Base-by-base conservation (phyloP, 2,888 invertebrate species). In the Cyaniris semiargus region DNA sequence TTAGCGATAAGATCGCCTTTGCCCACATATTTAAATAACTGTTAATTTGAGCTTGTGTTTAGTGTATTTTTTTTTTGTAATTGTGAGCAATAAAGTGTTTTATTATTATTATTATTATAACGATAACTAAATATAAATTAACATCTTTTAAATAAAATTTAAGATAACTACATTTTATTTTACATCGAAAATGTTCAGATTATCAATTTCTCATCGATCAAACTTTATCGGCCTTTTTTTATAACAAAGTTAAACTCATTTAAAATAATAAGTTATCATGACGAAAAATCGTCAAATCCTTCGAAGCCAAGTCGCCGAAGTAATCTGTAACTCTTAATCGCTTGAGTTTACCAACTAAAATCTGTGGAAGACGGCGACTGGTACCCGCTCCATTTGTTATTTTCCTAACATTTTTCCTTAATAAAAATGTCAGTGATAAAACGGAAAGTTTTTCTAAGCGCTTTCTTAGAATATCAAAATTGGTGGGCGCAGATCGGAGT, bases 371-470 rank as follows among this genome's bases (percentile, higher is more conserved):
- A 58, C 80, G 76, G 80, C 79, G 82, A 78, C 80, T 81, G 81
- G 80, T 78, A 81, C 81, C 78, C 78, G 79, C 78, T 80, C 78
- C 79, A 79, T 81, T 83, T 82, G 76, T 80, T 83, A 80, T 79
- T 79, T 79, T 79, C 79, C 76, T 78, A 80, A 75, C 77, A 76
- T 77, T 77, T 79, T 79, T 78, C 78, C 78, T 79, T 77, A 78
- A 78, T 78, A 78, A 80, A 79, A 78, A 76, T 79, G 77, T 79
- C 79, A 76, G 78, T 79, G 71, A 71, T 56, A 76, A 76, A 76
- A 23, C 70, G 48, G 71, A 76, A 23, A 48, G 48, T 76, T 76
- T 53, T 78, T n/a, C 60, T 31, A 66, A 76, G 74, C 71, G 27
- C 48, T 74, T 66, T 60, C 27, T 72, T 23, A 48, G 34, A 66